Conservation (phyloP, 2,888 invertebrate genomes). For the Lasioglossum figueresi region DNA sequence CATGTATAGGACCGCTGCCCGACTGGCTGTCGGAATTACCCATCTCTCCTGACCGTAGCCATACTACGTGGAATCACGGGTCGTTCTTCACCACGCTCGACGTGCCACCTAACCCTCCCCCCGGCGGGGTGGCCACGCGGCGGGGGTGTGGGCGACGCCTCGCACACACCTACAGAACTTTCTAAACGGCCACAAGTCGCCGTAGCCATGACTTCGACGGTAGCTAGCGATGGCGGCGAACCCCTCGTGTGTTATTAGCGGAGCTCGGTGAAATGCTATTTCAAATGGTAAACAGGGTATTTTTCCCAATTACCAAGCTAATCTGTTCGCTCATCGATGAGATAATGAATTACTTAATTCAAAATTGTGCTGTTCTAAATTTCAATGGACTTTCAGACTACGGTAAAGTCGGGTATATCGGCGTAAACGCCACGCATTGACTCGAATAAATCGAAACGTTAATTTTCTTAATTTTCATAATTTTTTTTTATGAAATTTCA, state of each 20-base stretch:
- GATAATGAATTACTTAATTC: too few relatives aligned
- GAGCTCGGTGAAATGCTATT: neutral
- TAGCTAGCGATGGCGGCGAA: slow-evolving; percentile 40
- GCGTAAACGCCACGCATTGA: too few relatives aligned
- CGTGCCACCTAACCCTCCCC: slow-evolving; percentile 23
- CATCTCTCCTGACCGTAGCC: slow-evolving; percentile 67
- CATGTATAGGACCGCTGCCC: slow-evolving; percentile 65
- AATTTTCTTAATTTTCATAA: too few relatives aligned
- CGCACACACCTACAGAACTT: slow-evolving; percentile 64
- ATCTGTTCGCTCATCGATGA: too few relatives aligned
- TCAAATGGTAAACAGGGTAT: too few relatives aligned
- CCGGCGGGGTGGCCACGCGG: slow-evolving; percentile 10
- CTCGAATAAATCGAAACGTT: too few relatives aligned
- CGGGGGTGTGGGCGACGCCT: slow-evolving; percentile 45
- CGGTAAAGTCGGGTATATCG: too few relatives aligned
- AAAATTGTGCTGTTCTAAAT: too few relatives aligned
- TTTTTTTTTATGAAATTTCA: too few relatives aligned
- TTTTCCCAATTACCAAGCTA: too few relatives aligned
- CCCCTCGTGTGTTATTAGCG: slow-evolving; percentile 16
- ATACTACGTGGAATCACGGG: slow-evolving; percentile 69
- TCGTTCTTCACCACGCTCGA: slow-evolving; percentile 65
- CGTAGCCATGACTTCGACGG: slow-evolving; percentile 41
- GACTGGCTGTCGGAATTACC: slow-evolving; percentile 68
- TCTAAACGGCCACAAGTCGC: slow-evolving; percentile 68
- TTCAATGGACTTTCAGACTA: too few relatives aligned